Evolutionary conservation across 2,888 invertebrate genomes (phyloP).

Genomic region (Mylabris sibirica): DNA sequence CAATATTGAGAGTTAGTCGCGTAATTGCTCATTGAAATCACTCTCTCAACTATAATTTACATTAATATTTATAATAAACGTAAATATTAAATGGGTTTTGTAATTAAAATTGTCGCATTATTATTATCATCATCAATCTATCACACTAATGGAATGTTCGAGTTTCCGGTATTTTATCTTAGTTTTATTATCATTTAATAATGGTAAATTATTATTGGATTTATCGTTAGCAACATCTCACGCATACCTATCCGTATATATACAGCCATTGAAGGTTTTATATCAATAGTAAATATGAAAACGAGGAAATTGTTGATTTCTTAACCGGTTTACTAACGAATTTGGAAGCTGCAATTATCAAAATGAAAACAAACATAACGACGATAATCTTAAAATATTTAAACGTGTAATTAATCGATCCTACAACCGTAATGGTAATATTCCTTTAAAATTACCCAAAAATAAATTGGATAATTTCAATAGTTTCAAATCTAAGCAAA

Average conservation of each 20-base stretch:
- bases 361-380: neutral
- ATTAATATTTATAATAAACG: neutral
- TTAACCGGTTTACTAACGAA: neutral
- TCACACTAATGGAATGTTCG: conserved; percentile 17
- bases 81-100: neutral
- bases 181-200: conserved; percentile 33
- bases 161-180: conserved; percentile 13
- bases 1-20: conserved; percentile 12
- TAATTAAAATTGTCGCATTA: conserved; percentile 16
- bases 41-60: neutral
- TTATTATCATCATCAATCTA: neutral
- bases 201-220: conserved; percentile 36
- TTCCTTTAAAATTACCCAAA: neutral
- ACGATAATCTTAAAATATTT: neutral
- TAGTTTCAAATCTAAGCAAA: neutral
- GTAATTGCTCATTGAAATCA: conserved; percentile 6
- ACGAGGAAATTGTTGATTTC: neutral
- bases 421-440: neutral
- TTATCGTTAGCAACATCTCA: conserved; percentile 31
- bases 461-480: neutral
- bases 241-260: conserved; percentile 5
- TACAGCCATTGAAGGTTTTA: conserved; percentile 12
- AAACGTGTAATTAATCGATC: neutral
- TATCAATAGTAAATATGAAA: neutral
- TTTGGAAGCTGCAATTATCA: conserved; percentile 1